Evolutionary conservation across 2,888 invertebrate genomes (phyloP).

Genomic region (Byasa hedistus): DNA sequence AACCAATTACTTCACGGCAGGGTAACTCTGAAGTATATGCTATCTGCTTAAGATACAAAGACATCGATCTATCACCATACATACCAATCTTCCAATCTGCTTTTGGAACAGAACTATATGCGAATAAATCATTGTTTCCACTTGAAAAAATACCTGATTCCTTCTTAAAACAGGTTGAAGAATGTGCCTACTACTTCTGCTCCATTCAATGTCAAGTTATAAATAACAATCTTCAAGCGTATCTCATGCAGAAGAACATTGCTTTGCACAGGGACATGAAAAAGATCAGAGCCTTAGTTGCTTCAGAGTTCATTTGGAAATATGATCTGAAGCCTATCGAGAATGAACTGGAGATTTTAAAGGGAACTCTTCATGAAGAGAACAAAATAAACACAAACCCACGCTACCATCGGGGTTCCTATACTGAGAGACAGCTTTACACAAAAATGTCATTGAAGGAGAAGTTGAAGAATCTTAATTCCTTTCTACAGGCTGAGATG

Average conservation of each 20-base stretch:
- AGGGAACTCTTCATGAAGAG: constrained; percentile 65
- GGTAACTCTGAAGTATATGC: constrained; percentile 97
- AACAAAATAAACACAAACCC: constrained; percentile 71
- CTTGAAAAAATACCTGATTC: constrained; percentile 78
- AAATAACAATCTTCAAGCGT: constrained; percentile 82
- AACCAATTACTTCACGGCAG: constrained; percentile 95
- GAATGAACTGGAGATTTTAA: constrained; percentile 69
- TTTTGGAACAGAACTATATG: constrained; percentile 66
- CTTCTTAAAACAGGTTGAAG: constrained; percentile 83
- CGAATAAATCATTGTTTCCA: constrained; percentile 79
- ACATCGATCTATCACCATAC: constrained; percentile 62
- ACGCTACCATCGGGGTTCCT: constrained; percentile 77
- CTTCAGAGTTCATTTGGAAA: constrained; percentile 78
- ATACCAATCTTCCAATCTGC: constrained; percentile 64
- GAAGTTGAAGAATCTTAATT: constrained; percentile 67
- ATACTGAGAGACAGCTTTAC: constrained; percentile 76
- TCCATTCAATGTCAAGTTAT: constrained; percentile 84
- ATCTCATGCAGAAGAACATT: constrained; percentile 71
- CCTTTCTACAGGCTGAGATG: constrained; percentile 65
- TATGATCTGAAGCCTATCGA: constrained; percentile 79
- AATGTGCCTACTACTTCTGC: constrained; percentile 84
- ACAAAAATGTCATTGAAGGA: constrained; percentile 69
- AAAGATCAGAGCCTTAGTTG: constrained; percentile 71
- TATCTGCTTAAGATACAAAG: constrained; percentile 83
- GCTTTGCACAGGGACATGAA: constrained; percentile 64